Percentiles rank a stretch among this genome's conserved stretches.
These are phyloP conservation scores for Cathartes aura DNA, from an alignment of 2,113 vertebrate species.

Conservation along the genomic window DNA sequence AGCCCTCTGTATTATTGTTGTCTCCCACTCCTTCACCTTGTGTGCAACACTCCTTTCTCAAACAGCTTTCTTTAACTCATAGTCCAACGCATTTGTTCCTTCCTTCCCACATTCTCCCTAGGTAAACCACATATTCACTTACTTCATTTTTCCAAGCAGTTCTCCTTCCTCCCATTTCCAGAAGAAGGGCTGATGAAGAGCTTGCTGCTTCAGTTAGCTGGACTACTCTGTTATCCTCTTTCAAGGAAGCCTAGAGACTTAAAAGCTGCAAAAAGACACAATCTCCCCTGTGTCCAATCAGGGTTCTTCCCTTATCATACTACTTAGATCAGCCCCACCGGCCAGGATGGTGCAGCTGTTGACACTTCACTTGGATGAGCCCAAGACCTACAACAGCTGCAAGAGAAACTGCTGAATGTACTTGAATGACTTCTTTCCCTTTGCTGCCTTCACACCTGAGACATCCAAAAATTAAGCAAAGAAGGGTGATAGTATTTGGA, in stretches of 20 bases:
- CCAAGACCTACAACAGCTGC: neutral
- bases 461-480: neutral
- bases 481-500: neutral
- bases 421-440: neutral
- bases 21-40: neutral
- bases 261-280: neutral
- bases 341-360: neutral
- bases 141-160: neutral
- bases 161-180: neutral
- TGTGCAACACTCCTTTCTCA: neutral
- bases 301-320: neutral
- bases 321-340: neutral
- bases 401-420: neutral
- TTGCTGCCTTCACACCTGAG: neutral
- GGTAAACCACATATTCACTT: neutral
- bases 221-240: fast-evolving
- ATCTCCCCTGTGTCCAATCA: fast-evolving
- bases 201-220: fast-evolving
- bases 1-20: too few relatives aligned
- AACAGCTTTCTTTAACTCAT: neutral
- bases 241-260: neutral
- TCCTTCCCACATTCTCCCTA: neutral
- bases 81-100: neutral
- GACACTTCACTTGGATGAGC: neutral
- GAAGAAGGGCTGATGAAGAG: fast-evolving